Evolutionary conservation across 2,113 vertebrate species (phyloP), one percentile per base, ranked within the genome.

Genomic region (Sphaerodactylus townsendi): DNA sequence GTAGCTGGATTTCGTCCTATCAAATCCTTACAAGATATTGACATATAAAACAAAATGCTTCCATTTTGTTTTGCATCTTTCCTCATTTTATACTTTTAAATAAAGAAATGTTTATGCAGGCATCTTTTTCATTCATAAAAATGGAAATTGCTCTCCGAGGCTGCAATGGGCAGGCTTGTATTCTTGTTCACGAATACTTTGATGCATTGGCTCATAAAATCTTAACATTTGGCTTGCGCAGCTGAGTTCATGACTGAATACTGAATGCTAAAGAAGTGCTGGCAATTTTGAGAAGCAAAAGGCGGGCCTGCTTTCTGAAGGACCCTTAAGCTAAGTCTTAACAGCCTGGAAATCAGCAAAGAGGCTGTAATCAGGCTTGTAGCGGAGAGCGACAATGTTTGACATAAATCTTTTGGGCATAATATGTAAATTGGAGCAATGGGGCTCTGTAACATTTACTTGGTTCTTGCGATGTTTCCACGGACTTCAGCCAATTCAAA

Each of bases 111-210:
- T 92, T 94, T 95, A 86, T 91, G 81, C 62, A 86, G 48, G 28
- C 53, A 90, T 95, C 79, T 90, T 94, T 93, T 96, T 93, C 89
- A 92, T 94, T 95, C 90, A 91, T 90, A 95, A 94, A 94, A 95
- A 86, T 90, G 37, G 84, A 95, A 95, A 91, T 95, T 85, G 84
- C 72, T 91, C 86, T 92, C 87, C 44, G 28, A 89, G 44, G 80
- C 71, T 91, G 84, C 88, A 72, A 83, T 89, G 79, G 68, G 33
- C 90, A 92, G 85, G 15, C 66, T 94, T 68, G 41, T 92, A 89
- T 93, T 93, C 91, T 90, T 94, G 69, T 92, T 93, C 86, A 89
- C 70, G 53, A 92, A 88, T 94, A 93, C 91, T 1, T 2, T 95
- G 90, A 95, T 83, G 48, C 89, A 92, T 84, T 87, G 39, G 86